These are phyloP conservation scores for Calliphora vicina DNA, from an alignment of 1,140 invertebrate species.

Conservation along the genomic window DNA sequence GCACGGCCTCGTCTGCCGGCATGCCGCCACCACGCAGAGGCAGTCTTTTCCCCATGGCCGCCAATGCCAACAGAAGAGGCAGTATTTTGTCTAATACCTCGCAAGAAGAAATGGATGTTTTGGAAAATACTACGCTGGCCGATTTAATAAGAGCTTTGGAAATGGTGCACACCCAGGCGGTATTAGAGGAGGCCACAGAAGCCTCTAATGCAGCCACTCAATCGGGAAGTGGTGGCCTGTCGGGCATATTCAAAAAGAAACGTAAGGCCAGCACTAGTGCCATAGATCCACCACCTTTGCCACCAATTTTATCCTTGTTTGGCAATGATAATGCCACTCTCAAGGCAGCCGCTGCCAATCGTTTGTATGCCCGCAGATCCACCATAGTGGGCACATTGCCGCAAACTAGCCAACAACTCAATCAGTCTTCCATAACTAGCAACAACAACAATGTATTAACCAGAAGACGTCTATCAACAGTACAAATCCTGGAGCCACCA, in stretches of 20 bases:
- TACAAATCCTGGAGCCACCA: constrained; percentile 51
- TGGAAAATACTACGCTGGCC: constrained; percentile 79
- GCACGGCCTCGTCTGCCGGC: constrained; percentile 30
- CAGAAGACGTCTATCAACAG: constrained; percentile 40
- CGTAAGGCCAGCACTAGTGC: constrained; percentile 68
- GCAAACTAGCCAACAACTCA: constrained; percentile 33
- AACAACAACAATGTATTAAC: constrained; percentile 36
- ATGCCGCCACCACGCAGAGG: constrained; percentile 46
- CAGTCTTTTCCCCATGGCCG: constrained; percentile 52
- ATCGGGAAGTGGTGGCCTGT: background rate
- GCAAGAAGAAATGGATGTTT: constrained; percentile 68
- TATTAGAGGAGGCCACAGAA: constrained; percentile 53
- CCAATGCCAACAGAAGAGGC: constrained; percentile 56
- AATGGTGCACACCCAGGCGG: constrained; percentile 66
- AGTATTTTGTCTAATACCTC: constrained; percentile 68
- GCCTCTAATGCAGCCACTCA: constrained; percentile 37
- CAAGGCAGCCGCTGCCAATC: constrained; percentile 52
- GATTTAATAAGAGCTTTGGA: constrained; percentile 77
- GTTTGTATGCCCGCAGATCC: constrained; percentile 55
- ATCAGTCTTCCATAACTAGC: background rate
- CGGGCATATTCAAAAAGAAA: constrained; percentile 47
- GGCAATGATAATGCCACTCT: constrained; percentile 48
- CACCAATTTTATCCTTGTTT: constrained; percentile 55
- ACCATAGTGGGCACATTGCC: constrained; percentile 59
- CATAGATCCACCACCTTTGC: constrained; percentile 61